A percentile compares a stretch with the other conserved stretches of the same genome.
Conservation (phyloP, 1,140 invertebrate species). For the Chlorops oryzae region DNA sequence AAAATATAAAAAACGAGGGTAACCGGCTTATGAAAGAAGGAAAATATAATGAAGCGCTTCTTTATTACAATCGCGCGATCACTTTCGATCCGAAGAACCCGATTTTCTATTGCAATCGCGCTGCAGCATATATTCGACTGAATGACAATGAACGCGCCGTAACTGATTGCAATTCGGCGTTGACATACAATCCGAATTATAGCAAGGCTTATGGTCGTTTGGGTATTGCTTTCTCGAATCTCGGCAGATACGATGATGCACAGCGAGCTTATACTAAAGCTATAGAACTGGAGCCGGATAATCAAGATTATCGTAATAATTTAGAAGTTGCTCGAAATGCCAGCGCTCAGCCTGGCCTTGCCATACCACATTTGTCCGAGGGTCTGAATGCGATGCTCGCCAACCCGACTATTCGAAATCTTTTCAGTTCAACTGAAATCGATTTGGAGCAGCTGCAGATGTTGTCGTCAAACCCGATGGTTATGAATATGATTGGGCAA, state of each 20-base stretch:
- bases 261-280: slow-evolving; percentile 82
- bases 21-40: slow-evolving; percentile 81
- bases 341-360: slow-evolving; percentile 35
- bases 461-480: slow-evolving; percentile 37
- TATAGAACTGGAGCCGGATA: slow-evolving; percentile 83
- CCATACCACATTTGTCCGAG: slow-evolving; percentile 28
- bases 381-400: slow-evolving; percentile 32
- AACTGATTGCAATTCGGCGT: slow-evolving; percentile 81
- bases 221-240: slow-evolving; percentile 81
- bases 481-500: slow-evolving; percentile 35
- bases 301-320: slow-evolving; percentile 87
- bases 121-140: slow-evolving; percentile 83
- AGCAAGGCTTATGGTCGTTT: slow-evolving; percentile 92
- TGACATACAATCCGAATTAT: slow-evolving; percentile 83
- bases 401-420: slow-evolving; percentile 35
- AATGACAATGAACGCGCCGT: slow-evolving; percentile 75
- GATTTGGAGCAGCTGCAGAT: slow-evolving; percentile 35
- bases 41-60: slow-evolving; percentile 71
- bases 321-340: slow-evolving; percentile 69
- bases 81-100: slow-evolving; percentile 77
- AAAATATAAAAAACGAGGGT: slow-evolving; percentile 74
- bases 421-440: slow-evolving; percentile 36
- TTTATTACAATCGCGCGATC: slow-evolving; percentile 79
- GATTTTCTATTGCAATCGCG: slow-evolving; percentile 92
- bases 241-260: slow-evolving; percentile 76